Evolutionary conservation across 2,113 vertebrate genomes (phyloP), one percentile per base, ranked within the genome.

Genomic region (Phasianus colchicus): DNA sequence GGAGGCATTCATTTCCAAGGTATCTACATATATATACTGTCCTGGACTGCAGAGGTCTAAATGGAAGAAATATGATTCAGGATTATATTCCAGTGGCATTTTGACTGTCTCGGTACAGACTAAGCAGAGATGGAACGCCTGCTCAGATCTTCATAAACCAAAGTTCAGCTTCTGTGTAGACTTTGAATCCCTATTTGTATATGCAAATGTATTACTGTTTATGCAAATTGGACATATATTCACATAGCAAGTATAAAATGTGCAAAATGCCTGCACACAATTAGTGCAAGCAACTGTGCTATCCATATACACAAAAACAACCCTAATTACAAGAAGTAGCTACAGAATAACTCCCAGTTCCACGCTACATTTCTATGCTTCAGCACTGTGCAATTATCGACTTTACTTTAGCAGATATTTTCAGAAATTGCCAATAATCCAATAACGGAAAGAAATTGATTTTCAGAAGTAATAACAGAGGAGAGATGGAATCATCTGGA

Each of bases 221-320:
- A 92, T 81, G 76, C 66, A 90, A 94, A 92, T 82, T 54, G 88
- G 32, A 8, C 50, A 60, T 93, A 92, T 81, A 61, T 75, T 92
- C 90, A 90, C 70, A 82, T 43, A 45, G 86, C 36, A 78, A 84
- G 42, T 42, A 89, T 74, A 65, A 90, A 93, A 87, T 72, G 27
- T 86, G 57, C 61, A 69, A 55, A 57, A 60, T 75, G 70, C 36
- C 66, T 78, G 47, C 0, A 5, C 24, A 69, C 43, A 88, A 84
- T 82, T 70, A 90, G 58, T 30, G 40, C 43, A 75, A 93, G 73
- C 43, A 79, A 89, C 48, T 82, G 57, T 52, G 30, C 25, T 71
- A 78, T 17, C 30, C 29, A 55, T 8, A 63, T n/a, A 57, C 27
- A 75, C 66, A 69, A 75, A 89, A 82, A 38, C 77, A 40, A 16